Evolutionary conservation across 2,888 invertebrate species (phyloP).

Genomic region (Cremastobaeus sp.): DNA sequence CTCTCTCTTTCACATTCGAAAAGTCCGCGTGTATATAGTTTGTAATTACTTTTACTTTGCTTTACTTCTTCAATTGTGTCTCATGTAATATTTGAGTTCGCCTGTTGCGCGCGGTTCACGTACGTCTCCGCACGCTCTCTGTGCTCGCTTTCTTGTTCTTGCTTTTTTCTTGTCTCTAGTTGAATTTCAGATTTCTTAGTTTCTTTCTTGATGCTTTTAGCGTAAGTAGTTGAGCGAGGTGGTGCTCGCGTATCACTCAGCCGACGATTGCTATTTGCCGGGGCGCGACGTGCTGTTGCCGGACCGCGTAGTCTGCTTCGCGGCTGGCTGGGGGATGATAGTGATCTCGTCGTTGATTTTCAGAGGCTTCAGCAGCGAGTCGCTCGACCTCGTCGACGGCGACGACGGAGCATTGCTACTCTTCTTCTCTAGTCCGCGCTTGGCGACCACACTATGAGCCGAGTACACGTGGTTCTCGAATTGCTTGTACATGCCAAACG

Average conservation of each 20-base stretch:
- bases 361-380: conserved; percentile 87
- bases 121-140: conserved; percentile 16
- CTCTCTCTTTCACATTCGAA: conserved; percentile 49
- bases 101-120: conserved; percentile 6
- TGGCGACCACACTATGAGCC: conserved; percentile 93
- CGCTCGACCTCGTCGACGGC: conserved; percentile 79
- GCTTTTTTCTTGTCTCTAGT: background rate
- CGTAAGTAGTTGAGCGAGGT: conserved; percentile 68
- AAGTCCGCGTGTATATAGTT: conserved; percentile 33
- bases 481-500: conserved; percentile 96
- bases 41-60: conserved; percentile 33
- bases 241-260: conserved; percentile 73
- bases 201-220: conserved; percentile 8
- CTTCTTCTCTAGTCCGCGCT: conserved; percentile 90
- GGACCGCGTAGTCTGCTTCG: conserved; percentile 77
- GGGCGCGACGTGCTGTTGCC: conserved; percentile 71
- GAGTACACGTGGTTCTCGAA: conserved; percentile 97
- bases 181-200: background rate
- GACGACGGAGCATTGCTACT: conserved; percentile 78
- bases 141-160: conserved; percentile 14
- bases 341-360: conserved; percentile 94
- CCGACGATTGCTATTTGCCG: conserved; percentile 76
- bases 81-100: conserved; percentile 8
- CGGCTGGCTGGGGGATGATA: conserved; percentile 90
- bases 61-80: conserved; percentile 20